These are phyloP conservation scores for Odontothrips loti DNA, from an alignment of 2,888 invertebrate genomes.

Conservation along the genomic window DNA sequence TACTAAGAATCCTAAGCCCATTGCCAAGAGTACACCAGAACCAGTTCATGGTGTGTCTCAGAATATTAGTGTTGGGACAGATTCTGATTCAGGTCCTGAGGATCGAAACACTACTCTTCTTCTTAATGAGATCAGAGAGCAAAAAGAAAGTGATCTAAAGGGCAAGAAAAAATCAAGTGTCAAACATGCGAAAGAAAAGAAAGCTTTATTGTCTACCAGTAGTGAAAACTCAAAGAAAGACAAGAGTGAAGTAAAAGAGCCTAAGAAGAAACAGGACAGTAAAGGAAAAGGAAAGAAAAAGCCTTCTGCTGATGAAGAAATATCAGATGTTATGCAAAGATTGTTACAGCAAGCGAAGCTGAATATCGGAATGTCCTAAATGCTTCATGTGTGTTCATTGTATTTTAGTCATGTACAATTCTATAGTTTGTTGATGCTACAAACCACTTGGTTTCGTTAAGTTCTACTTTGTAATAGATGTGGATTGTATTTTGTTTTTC, in stretches of 20 bases:
- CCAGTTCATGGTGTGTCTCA: neutral
- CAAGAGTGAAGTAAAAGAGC: neutral
- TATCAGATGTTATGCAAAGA: conserved; percentile 11
- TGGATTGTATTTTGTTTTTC: too few relatives aligned
- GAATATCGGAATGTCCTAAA: neutral
- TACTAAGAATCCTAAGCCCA: neutral
- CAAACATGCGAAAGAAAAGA: neutral
- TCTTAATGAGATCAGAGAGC: neutral
- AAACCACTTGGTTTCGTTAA: too few relatives aligned
- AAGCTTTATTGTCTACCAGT: neutral
- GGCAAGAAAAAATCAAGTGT: neutral
- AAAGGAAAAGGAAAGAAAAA: neutral
- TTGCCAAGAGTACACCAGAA: too few relatives aligned
- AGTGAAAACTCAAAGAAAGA: neutral
- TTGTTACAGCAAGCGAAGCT: neutral
- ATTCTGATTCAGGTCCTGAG: neutral
- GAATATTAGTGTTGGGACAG: conserved; percentile 27
- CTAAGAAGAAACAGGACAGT: neutral
- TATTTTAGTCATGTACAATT: conserved; percentile 11
- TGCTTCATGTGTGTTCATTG: neutral
- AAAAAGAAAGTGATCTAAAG: too few relatives aligned
- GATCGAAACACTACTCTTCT: neutral
- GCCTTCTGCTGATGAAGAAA: neutral
- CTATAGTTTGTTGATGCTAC: too few relatives aligned
- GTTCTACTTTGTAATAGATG: too few relatives aligned